These are phyloP conservation scores for Myripristis jacobus DNA, from an alignment of 2,797 vertebrate species.

Conservation along the genomic window DNA sequence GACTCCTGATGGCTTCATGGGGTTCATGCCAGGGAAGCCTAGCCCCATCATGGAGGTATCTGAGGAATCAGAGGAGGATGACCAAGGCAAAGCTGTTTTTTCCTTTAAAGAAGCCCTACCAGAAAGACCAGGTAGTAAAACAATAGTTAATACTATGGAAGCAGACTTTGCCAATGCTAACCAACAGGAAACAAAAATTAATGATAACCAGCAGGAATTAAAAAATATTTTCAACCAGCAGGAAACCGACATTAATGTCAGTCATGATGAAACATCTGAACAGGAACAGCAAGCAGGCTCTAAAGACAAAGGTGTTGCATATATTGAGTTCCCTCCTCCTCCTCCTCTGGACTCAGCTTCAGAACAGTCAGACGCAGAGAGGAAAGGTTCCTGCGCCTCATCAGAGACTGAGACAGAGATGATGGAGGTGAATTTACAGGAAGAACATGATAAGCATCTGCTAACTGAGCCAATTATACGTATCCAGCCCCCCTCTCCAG, in stretches of 20 bases:
- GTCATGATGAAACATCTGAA: constrained; percentile 50
- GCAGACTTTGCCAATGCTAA: constrained; percentile 79
- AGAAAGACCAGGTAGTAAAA: constrained; percentile 68
- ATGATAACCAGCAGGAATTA: constrained; percentile 65
- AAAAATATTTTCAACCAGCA: constrained; percentile 46
- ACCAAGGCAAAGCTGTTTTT: constrained; percentile 83
- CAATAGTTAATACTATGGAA: constrained; percentile 43
- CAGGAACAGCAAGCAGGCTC: constrained; percentile 79
- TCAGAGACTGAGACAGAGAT: constrained; percentile 94
- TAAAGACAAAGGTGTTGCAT: constrained; percentile 94
- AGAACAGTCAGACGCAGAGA: constrained; percentile 88
- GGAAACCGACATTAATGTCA: constrained; percentile 40
- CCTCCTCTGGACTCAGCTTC: constrained; percentile 93
- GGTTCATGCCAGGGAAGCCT: constrained; percentile 90
- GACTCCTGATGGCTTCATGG: constrained; percentile 92
- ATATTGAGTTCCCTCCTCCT: constrained; percentile 99
- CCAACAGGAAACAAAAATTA: constrained; percentile 76
- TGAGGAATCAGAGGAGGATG: constrained; percentile 94
- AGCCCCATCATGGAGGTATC: constrained; percentile 97
- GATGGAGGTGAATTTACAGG: constrained; percentile 96
- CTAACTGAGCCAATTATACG: constrained; percentile 95
- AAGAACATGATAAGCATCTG: constrained; percentile 91
- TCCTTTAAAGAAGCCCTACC: constrained; percentile 84
- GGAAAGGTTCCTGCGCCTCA: constrained; percentile 86
- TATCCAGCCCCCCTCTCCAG: constrained; percentile 95